Conservation (phyloP, 2,113 vertebrate species). For the Lamprologus lemairii region DNA sequence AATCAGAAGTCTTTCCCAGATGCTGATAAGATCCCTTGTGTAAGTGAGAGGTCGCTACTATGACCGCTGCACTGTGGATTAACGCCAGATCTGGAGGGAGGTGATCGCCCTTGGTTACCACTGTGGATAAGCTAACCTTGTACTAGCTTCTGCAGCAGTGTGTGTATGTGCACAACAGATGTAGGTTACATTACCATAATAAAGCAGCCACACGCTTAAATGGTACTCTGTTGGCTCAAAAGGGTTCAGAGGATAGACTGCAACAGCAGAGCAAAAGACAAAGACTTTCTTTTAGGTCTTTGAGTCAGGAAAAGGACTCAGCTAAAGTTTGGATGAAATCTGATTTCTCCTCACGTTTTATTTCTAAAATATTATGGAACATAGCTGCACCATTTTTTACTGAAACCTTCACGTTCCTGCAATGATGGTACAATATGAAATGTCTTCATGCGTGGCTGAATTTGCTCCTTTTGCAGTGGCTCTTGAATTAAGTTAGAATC, state of each 20-base stretch:
- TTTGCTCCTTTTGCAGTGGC: not conserved
- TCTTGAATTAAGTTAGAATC: not conserved
- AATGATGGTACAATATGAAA: not conserved
- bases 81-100: slow-evolving; percentile 15
- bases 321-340: not conserved
- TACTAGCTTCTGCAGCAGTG: not conserved
- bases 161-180: slow-evolving; percentile 14
- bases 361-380: not conserved
- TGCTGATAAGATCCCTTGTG: slow-evolving; percentile 11
- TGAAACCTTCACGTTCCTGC: not conserved
- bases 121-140: not conserved
- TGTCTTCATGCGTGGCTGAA: not conserved
- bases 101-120: slow-evolving; percentile 21
- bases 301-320: not conserved
- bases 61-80: slow-evolving; percentile 14
- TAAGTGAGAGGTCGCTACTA: not conserved
- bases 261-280: not conserved
- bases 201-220: slow-evolving; percentile 33
- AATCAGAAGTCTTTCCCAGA: slow-evolving; percentile 4
- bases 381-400: not conserved
- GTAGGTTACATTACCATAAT: slow-evolving; percentile 52
- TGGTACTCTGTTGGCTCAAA: not conserved
- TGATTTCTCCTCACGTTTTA: not conserved
- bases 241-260: not conserved
- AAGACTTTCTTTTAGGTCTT: not conserved